Conservation (phyloP, 2,797 vertebrate genomes). For the Ctenochaetus hawaiiensis region DNA sequence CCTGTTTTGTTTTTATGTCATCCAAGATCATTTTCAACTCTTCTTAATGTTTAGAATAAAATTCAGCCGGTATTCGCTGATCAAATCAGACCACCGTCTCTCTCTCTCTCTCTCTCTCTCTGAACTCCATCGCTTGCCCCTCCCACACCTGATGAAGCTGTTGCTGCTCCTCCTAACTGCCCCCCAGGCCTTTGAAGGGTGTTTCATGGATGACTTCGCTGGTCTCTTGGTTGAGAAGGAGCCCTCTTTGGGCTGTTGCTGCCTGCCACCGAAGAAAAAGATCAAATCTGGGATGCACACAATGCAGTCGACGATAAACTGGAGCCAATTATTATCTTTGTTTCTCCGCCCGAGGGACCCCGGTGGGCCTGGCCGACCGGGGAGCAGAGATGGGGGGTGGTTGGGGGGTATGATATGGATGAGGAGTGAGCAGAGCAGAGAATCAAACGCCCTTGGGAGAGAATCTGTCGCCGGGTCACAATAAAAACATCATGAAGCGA, state of each 20-base stretch:
- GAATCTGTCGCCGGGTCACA: slow-evolving; percentile 30
- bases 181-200: slow-evolving; percentile 33
- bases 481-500: slow-evolving; percentile 62
- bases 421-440: slow-evolving; percentile 7
- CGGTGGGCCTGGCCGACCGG: slow-evolving; percentile 21
- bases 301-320: slow-evolving; percentile 64
- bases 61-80: not conserved
- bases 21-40: not conserved
- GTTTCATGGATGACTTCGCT: slow-evolving; percentile 65
- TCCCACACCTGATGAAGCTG: slow-evolving; percentile 52
- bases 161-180: slow-evolving; percentile 29
- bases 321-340: slow-evolving; percentile 75
- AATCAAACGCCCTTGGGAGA: slow-evolving; percentile 39
- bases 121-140: not conserved
- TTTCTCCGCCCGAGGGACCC: slow-evolving; percentile 45
- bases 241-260: slow-evolving; percentile 47
- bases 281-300: slow-evolving; percentile 60
- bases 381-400: slow-evolving; percentile 27
- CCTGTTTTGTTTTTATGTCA: not conserved
- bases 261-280: slow-evolving; percentile 45
- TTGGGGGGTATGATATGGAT: not conserved
- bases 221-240: slow-evolving; percentile 27
- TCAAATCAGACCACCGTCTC: slow-evolving; percentile 1
- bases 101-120: slow-evolving; percentile 12
- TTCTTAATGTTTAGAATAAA: slow-evolving; percentile 1